phyloP scores from a whole-genome alignment of 2,113 vertebrate species.

The Indri indri region DNA sequence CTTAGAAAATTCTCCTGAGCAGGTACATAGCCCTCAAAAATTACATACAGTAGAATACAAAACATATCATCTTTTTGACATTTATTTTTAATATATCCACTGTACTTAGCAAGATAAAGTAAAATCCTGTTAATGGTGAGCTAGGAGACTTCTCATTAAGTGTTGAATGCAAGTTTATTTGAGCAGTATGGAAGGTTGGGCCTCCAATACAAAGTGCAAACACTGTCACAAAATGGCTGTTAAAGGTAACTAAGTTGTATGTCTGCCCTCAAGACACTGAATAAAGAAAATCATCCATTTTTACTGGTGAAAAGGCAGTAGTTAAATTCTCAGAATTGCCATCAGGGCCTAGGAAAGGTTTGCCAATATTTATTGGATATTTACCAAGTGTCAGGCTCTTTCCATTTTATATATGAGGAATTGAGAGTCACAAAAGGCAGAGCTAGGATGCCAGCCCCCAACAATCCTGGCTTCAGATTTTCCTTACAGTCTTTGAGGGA shows the following conservation, averaged over 20 bases:
- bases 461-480: background rate
- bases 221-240: background rate
- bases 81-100: background rate
- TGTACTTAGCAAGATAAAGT: background rate
- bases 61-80: background rate
- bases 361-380: background rate
- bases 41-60: background rate
- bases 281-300: background rate
- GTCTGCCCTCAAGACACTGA: background rate
- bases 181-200: background rate
- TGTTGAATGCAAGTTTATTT: background rate
- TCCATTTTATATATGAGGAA: background rate
- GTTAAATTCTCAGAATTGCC: too few relatives aligned
- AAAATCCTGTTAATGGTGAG: background rate
- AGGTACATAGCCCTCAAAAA: background rate
- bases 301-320: background rate
- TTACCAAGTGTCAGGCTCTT: background rate
- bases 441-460: background rate
- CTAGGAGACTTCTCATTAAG: background rate
- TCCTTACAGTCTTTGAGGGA: background rate
- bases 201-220: background rate
- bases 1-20: background rate
- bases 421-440: background rate
- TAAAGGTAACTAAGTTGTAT: background rate
- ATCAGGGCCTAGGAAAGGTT: background rate